phyloP scores from a whole-genome alignment of 2,888 invertebrate genomes.

The Tetragonula carbonaria region DNA sequence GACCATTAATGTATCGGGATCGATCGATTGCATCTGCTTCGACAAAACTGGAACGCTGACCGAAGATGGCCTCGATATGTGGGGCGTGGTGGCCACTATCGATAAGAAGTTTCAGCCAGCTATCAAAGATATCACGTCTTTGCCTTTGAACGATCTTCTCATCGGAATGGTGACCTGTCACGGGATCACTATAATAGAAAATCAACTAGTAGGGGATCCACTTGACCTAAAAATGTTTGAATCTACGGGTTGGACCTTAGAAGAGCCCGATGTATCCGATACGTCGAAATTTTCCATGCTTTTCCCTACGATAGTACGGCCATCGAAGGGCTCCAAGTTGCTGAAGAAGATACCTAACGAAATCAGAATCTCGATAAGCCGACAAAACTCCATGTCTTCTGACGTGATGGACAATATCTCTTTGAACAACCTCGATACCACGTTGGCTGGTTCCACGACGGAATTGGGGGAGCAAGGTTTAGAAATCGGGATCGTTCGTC shows the following conservation, averaged over 20 bases:
- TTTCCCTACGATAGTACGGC: conserved; percentile 93
- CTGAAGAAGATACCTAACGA: conserved; percentile 66
- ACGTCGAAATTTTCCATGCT: conserved; percentile 93
- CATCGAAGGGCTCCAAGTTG: conserved; percentile 81
- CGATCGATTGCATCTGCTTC: conserved; percentile 94
- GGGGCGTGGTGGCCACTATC: conserved; percentile 92
- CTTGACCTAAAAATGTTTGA: conserved; percentile 99
- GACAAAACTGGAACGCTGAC: conserved; percentile 99
- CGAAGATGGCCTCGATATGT: conserved; percentile 97
- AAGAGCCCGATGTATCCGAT: conserved; percentile 94
- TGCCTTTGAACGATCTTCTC: conserved; percentile 86
- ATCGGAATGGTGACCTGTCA: conserved; percentile 96
- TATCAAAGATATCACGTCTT: conserved; percentile 84
- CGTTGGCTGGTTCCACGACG: conserved; percentile 71
- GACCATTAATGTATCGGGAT: conserved; percentile 96
- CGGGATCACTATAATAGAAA: conserved; percentile 95
- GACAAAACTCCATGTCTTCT: conserved; percentile 77
- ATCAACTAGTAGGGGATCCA: conserved; percentile 95
- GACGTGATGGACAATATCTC: conserved; percentile 77
- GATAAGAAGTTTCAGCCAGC: conserved; percentile 84
- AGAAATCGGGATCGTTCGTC: conserved; percentile 93
- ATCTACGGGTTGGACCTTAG: conserved; percentile 95
- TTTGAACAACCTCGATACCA: conserved; percentile 73
- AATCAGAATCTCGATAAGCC: conserved; percentile 58
- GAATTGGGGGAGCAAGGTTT: conserved; percentile 79